phyloP scores from a whole-genome alignment of 2,113 vertebrate genomes.

The Phocoena sinus region DNA sequence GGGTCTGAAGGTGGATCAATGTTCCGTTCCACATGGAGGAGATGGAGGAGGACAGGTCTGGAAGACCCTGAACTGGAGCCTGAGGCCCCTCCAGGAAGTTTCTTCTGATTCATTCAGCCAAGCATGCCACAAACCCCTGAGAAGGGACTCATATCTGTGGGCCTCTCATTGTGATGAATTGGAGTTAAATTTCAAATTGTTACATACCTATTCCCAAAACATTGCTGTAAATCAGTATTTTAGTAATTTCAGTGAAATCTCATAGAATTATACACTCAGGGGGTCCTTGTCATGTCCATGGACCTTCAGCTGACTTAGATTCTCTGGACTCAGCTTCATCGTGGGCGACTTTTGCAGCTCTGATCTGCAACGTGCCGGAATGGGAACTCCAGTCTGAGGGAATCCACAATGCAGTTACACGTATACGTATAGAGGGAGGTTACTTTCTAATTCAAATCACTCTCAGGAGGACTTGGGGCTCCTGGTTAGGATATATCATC shows the following conservation, averaged over 20 bases:
- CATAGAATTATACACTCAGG: background rate
- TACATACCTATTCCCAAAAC: background rate
- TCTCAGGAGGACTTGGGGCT: background rate
- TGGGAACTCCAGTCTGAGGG: no score
- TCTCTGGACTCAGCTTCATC: background rate
- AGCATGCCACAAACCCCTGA: background rate
- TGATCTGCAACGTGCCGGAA: background rate
- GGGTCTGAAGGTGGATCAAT: background rate
- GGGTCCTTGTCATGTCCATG: background rate
- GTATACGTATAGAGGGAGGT: background rate
- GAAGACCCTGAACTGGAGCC: background rate
- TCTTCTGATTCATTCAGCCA: background rate
- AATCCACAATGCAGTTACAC: background rate
- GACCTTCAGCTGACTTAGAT: background rate
- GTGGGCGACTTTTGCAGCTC: background rate
- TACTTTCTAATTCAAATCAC: background rate
- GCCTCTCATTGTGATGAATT: background rate
- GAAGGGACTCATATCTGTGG: background rate
- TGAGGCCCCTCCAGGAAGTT: background rate
- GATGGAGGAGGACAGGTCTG: background rate
- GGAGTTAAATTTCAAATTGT: background rate
- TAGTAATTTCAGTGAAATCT: background rate
- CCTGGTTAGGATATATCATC: background rate
- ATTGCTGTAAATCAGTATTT: background rate
- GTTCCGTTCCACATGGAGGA: background rate